These are phyloP conservation scores for Porphyrio hochstetteri DNA, from an alignment of 2,113 vertebrate species.

Conservation along the genomic window DNA sequence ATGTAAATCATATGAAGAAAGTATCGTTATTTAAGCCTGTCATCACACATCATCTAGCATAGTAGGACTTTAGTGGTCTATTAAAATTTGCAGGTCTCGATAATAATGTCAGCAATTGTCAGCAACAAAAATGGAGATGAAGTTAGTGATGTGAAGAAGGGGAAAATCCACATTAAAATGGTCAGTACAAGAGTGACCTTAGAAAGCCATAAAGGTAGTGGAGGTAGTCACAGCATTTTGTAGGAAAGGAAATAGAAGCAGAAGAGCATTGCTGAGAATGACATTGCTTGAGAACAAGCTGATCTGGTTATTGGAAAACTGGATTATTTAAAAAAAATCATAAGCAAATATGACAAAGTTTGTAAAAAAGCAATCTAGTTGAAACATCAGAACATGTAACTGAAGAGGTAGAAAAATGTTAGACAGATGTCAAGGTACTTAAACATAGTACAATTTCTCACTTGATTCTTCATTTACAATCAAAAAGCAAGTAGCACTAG, in stretches of 20 bases:
- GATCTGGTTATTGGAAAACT: neutral
- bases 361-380: neutral
- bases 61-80: neutral
- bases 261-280: neutral
- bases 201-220: neutral
- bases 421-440: neutral
- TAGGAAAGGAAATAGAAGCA: neutral
- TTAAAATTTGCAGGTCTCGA: neutral
- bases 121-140: neutral
- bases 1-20: neutral
- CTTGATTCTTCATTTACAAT: neutral
- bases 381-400: neutral
- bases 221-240: neutral
- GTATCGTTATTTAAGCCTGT: neutral
- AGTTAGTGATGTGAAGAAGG: neutral
- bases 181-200: neutral
- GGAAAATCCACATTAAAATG: neutral
- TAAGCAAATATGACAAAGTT: neutral
- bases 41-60: neutral
- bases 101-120: neutral
- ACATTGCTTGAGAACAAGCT: neutral
- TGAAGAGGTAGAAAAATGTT: neutral
- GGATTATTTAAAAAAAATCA: rapidly evolving
- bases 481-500: neutral
- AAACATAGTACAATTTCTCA: neutral